Conservation (phyloP, 2,113 vertebrate species). For the Oryzias curvinotus region DNA sequence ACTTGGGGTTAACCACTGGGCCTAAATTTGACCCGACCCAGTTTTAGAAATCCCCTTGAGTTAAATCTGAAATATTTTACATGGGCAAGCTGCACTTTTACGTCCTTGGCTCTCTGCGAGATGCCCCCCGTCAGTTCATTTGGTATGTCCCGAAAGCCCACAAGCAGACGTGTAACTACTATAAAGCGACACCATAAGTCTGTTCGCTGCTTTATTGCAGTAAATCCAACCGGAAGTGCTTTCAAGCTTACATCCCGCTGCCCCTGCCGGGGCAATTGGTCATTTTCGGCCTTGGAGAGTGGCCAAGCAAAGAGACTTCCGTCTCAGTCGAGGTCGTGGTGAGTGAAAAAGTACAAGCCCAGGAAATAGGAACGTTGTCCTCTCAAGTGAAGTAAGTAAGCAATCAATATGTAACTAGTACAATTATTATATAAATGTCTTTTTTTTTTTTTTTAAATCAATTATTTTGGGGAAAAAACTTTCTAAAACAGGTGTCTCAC, state of each 20-base stretch:
- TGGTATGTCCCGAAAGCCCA: constrained; percentile 66
- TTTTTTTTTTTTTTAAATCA: too few species aligned
- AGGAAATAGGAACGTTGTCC: constrained; percentile 80
- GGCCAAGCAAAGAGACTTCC: constrained; percentile 66
- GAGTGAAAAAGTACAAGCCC: constrained; percentile 56
- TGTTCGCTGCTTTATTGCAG: constrained; percentile 50
- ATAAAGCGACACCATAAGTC: not conserved
- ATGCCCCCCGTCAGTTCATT: constrained; percentile 78
- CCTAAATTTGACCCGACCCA: not conserved
- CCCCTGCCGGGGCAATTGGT: constrained; percentile 83
- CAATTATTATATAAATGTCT: too few species aligned
- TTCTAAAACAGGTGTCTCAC: constrained; percentile 78
- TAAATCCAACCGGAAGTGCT: constrained; percentile 75
- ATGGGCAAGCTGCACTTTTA: constrained; percentile 78
- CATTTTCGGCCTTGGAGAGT: constrained; percentile 85
- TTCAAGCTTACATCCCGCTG: constrained; percentile 81
- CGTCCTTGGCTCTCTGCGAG: constrained; percentile 77
- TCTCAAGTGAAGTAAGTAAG: constrained; percentile 68
- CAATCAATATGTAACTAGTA: too few species aligned
- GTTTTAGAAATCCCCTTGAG: not conserved
- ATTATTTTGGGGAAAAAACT: not conserved
- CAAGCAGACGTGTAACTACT: not conserved
- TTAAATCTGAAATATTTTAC: too few species aligned
- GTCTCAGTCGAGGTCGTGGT: constrained; percentile 77
- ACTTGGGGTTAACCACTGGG: constrained; percentile 4